Evolutionary conservation across 2,113 vertebrate species (phyloP).

Genomic region (Ardeotis arabs): DNA sequence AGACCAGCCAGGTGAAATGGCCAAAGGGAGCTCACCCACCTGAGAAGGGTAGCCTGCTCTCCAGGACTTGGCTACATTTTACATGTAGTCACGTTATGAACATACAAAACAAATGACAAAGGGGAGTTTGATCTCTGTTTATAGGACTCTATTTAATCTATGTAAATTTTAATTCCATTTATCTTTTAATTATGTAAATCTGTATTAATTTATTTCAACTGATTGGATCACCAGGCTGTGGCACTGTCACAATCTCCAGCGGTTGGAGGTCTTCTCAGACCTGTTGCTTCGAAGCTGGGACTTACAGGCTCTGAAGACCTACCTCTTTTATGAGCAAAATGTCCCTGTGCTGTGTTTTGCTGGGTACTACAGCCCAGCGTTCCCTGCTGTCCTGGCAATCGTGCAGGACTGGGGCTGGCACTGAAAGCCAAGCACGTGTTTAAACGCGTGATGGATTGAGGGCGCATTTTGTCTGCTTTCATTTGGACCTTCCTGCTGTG

Average conservation of each 20-base stretch:
- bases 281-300: background rate
- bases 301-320: background rate
- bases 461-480: background rate
- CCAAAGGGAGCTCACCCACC: background rate
- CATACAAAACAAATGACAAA: background rate
- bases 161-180: background rate
- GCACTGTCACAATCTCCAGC: background rate
- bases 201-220: background rate
- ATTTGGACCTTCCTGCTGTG: background rate
- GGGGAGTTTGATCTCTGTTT: background rate
- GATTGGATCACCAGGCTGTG: background rate
- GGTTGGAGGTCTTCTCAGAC: background rate
- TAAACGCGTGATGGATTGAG: background rate
- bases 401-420: background rate
- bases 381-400: background rate
- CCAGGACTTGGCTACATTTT: background rate
- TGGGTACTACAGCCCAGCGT: background rate
- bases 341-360: background rate
- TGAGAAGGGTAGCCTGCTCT: background rate
- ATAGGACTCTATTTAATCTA: background rate
- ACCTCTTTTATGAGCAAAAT: background rate
- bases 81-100: background rate
- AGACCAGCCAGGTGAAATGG: background rate
- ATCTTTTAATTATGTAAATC: background rate
- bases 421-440: background rate